Evolutionary conservation across 2,888 invertebrate species (phyloP), one percentile per base, ranked within the genome.

Genomic region (Melinopterus prodromus): DNA sequence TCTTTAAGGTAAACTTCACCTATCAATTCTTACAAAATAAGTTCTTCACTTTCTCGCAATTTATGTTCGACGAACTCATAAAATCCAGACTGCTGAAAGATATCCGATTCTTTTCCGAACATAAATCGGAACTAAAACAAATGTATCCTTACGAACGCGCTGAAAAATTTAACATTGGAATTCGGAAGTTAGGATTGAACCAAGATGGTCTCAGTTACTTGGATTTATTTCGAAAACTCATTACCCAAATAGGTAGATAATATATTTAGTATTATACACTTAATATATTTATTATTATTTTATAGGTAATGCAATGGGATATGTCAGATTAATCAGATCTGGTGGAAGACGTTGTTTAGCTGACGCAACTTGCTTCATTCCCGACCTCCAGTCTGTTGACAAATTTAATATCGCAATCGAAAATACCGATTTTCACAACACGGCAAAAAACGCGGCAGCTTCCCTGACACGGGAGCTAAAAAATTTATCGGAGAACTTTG

Each of bases 31-130:
- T 99, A 83, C 93, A 97, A 83, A 95, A 97, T 84, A 98, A 99
- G 89, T 95, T 99, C 86, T 96, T 95, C 85, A 95, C 95, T 0
- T 97, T 99, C 88, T 99, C 99, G 0, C 98, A 99, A 89, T 99
- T 99, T 88, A 93, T 99, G 89, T 99, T 96, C 87, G 99, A 99
- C 88, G 99, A 99, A 89, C 98, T 98, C 86, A 98, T 99, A 77
- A 98, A 99, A 89, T 98, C 98, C 0, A 92, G 98, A 79, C 91
- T 99, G 2, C 92, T 97, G 83, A 97, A 98, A 89, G 98, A 98
- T 88, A 91, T 96, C 82, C 93, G 96, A 84, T 94, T 93, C 87
- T 96, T 98, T 86, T 92, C 94, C 82, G 98, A 98, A 86, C 93
- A 92, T 84, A 92, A 93, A 85, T 90, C 89, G 81, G 90, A 92